Conservation (phyloP, 2,888 invertebrate genomes). For the Thera britannica region DNA sequence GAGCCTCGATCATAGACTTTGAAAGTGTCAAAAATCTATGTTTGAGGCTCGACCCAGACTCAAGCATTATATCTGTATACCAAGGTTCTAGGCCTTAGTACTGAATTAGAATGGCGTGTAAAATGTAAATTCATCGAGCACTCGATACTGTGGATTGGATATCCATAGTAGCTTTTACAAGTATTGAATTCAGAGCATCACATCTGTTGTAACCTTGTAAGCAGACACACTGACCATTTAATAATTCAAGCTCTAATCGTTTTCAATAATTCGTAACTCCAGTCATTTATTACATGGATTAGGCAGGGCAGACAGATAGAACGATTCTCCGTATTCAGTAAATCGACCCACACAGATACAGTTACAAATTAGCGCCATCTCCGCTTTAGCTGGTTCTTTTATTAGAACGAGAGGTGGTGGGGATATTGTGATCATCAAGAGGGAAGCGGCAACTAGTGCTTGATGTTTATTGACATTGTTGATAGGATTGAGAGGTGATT, state of each 20-base stretch:
- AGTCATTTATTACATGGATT: conserved; percentile 27
- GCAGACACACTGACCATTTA: not conserved
- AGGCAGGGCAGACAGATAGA: conserved; percentile 14
- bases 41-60: too few species aligned
- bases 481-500: too few species aligned
- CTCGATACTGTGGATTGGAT: too few species aligned
- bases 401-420: conserved; percentile 20
- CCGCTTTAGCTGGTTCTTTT: conserved; percentile 30
- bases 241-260: conserved; percentile 9
- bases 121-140: too few species aligned
- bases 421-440: not conserved
- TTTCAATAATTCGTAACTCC: conserved; percentile 17
- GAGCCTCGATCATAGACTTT: too few species aligned
- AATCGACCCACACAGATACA: conserved; percentile 51
- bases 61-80: too few species aligned
- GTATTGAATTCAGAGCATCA: not conserved
- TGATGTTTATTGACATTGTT: not conserved
- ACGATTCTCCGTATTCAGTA: conserved; percentile 21
- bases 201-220: not conserved
- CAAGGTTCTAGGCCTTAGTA: too few species aligned
- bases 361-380: conserved; percentile 59
- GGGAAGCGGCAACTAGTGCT: not conserved
- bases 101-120: too few species aligned
- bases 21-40: too few species aligned
- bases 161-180: not conserved